Evolutionary conservation across 2,797 vertebrate genomes (phyloP).

Genomic region (Hapalemur alaotrensis): DNA sequence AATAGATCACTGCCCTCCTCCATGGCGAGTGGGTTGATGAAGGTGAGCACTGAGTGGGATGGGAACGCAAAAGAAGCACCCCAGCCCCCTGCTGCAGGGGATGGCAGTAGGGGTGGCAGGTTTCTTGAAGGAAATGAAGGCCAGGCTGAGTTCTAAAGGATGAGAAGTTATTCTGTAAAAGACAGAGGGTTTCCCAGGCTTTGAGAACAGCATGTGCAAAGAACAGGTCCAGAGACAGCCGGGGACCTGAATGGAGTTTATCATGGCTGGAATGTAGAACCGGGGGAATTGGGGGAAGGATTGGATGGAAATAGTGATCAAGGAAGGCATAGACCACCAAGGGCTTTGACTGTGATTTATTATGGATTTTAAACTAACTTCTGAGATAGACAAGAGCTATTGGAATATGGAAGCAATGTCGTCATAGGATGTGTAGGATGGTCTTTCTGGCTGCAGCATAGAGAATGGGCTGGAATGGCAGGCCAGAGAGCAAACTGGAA

Average conservation of each 20-base stretch:
- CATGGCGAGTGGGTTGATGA: neutral
- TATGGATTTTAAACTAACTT: neutral
- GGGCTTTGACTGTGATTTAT: neutral
- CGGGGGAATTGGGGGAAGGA: neutral
- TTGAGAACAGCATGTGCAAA: neutral
- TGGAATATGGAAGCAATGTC: neutral
- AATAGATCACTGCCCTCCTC: neutral
- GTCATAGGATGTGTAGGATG: neutral
- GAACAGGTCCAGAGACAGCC: neutral
- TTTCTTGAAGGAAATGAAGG: neutral
- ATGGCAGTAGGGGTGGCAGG: neutral
- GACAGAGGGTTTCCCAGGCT: neutral
- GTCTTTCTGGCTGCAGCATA: neutral
- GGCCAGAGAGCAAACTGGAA: neutral
- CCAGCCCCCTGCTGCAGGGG: neutral
- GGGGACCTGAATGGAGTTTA: neutral
- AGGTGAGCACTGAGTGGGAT: neutral
- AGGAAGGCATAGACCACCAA: neutral
- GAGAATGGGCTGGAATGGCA: neutral
- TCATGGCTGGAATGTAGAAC: neutral
- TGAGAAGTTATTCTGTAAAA: constrained; percentile 3
- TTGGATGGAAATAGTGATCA: neutral
- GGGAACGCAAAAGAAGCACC: neutral
- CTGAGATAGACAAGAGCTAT: neutral
- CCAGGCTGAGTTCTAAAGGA: neutral